A percentile compares a stretch with the other conserved stretches of the same genome.
phyloP scores from a whole-genome alignment of 2,888 invertebrate species.

The Tinea semifulvella region DNA sequence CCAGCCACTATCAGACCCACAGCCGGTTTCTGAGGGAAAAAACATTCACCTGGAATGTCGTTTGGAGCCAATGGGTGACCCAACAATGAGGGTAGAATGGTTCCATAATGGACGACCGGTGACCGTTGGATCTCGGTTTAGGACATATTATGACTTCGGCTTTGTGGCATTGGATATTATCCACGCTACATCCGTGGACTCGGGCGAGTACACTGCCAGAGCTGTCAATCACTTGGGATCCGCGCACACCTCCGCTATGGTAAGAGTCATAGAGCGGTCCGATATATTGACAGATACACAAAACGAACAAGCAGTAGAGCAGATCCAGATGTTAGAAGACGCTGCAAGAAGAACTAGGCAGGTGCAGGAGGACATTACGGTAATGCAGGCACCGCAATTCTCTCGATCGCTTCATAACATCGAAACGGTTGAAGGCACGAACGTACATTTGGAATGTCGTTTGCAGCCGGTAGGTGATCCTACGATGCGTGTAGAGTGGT shows the following conservation, averaged over 20 bases:
- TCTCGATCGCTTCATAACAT: constrained; percentile 88
- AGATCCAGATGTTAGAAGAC: constrained; percentile 91
- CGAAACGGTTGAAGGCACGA: constrained; percentile 89
- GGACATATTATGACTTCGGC: constrained; percentile 96
- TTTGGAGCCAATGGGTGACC: constrained; percentile 94
- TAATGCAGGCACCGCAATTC: constrained; percentile 88
- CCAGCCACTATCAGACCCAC: constrained; percentile 87
- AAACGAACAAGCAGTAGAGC: constrained; percentile 90
- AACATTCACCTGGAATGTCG: constrained; percentile 92
- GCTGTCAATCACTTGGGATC: constrained; percentile 94
- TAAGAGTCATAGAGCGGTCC: constrained; percentile 83
- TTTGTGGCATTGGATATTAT: constrained; percentile 96
- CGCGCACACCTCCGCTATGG: constrained; percentile 90
- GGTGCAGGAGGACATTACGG: constrained; percentile 81
- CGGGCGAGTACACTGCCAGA: constrained; percentile 93
- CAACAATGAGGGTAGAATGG: constrained; percentile 95
- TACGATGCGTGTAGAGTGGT: constrained; percentile 96
- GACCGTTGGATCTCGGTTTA: constrained; percentile 91
- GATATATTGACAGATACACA: constrained; percentile 89
- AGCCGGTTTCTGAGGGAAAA: constrained; percentile 85
- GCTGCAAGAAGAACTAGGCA: constrained; percentile 75
- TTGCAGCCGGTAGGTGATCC: constrained; percentile 91
- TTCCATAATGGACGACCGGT: constrained; percentile 92
- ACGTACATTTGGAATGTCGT: constrained; percentile 91
- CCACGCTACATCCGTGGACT: constrained; percentile 92